Conservation (phyloP, 1,140 invertebrate genomes). For the Bombus confusus region DNA sequence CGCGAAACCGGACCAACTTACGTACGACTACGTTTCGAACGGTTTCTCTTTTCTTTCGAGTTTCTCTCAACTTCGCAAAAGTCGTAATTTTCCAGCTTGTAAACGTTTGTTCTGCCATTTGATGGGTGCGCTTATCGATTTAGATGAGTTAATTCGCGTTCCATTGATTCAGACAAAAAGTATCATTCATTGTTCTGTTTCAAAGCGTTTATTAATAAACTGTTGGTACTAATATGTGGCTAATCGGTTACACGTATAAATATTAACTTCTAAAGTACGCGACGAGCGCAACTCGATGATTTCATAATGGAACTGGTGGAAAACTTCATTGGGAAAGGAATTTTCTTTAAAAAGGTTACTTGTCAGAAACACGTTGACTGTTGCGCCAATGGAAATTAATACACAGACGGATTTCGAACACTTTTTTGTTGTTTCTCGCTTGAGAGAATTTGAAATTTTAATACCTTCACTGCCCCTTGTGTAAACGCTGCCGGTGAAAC, state of each 20-base stretch:
- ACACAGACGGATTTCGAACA: constrained; percentile 17
- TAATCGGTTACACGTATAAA: background rate
- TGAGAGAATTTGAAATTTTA: constrained; percentile 54
- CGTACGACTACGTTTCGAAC: too few species aligned
- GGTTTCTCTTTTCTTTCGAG: background rate
- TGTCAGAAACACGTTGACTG: background rate
- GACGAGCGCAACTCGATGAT: background rate
- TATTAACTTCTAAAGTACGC: background rate
- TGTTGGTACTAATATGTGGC: constrained; percentile 3
- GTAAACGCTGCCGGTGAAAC: constrained; percentile 33
- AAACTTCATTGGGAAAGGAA: background rate
- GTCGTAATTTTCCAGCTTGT: background rate
- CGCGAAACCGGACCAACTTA: background rate
- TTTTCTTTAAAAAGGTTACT: constrained; percentile 9
- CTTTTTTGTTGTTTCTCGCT: constrained; percentile 31
- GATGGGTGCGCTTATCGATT: background rate
- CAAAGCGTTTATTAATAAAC: background rate
- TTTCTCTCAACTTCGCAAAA: background rate
- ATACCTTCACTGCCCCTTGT: constrained; percentile 48
- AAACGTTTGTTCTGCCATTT: background rate
- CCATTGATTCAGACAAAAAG: background rate
- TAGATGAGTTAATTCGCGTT: background rate
- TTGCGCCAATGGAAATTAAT: constrained; percentile 25
- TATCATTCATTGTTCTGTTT: background rate
- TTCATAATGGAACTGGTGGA: background rate